These are phyloP conservation scores for Hydrocynus forskahlii DNA, from an alignment of 2,797 vertebrate species.

Conservation along the genomic window DNA sequence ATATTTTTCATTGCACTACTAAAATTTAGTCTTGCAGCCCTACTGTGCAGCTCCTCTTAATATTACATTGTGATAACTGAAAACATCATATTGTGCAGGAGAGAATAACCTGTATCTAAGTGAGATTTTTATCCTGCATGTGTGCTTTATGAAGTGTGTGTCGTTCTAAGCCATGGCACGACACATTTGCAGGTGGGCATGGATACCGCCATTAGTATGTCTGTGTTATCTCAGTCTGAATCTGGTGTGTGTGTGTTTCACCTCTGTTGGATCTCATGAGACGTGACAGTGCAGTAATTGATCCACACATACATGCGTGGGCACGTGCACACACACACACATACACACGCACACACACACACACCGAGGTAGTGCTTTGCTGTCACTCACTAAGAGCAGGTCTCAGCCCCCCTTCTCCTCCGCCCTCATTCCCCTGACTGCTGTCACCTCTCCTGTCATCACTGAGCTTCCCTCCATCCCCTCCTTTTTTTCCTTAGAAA, in stretches of 20 bases:
- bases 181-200: background rate
- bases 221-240: slow-evolving; percentile 20
- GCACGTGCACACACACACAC: too few relatives aligned
- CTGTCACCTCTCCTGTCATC: slow-evolving; percentile 52
- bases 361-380: slow-evolving; percentile 30
- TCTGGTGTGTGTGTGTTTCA: slow-evolving; percentile 35
- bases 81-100: too few relatives aligned
- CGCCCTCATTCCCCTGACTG: background rate
- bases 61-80: too few relatives aligned
- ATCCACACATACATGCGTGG: slow-evolving; percentile 33
- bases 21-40: too few relatives aligned
- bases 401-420: slow-evolving; percentile 19
- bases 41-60: too few relatives aligned
- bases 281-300: slow-evolving; percentile 38
- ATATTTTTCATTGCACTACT: too few relatives aligned
- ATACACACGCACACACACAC: too few relatives aligned
- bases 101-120: too few relatives aligned
- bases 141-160: background rate
- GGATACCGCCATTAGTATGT: slow-evolving; percentile 19
- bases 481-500: slow-evolving; percentile 22
- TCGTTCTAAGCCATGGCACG: slow-evolving; percentile 10
- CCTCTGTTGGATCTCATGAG: slow-evolving; percentile 38
- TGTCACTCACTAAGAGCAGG: slow-evolving; percentile 40
- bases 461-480: slow-evolving; percentile 33
- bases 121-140: background rate